Evolutionary conservation across 2,113 vertebrate species (phyloP), one percentile per base, ranked within the genome.

Genomic region (Brachionichthys hirsutus): DNA sequence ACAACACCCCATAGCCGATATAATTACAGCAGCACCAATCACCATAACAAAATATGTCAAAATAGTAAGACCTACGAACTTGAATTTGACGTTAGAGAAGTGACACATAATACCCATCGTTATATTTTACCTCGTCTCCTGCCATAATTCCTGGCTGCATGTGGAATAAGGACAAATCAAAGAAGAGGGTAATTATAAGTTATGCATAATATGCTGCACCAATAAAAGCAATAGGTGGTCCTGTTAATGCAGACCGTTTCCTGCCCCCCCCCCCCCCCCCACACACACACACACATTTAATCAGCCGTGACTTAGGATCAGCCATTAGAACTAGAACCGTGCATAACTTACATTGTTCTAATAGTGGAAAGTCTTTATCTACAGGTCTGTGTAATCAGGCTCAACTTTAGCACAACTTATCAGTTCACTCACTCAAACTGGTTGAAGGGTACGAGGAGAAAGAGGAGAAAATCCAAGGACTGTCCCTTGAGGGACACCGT

Each of bases 141-240:
- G 93, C 94, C 96, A 97, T 98, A 98, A 95, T 96, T 99, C 94
- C 96, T 98, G 93, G 97, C 97, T 99, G 97, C 97, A 90, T 98
- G 95, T 93, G 92, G 94, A 94, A 93, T 92, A 92, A 88, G 82
- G 50, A 90, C 73, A 89, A 75, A 83, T 78, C 67, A 85, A 30
- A 30, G 57, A 45, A 80, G 54, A 87, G 66, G 55, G 58, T 72
- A 38, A 71, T 87, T 62, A 75, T 50, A 51, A 78, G 73, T 48
- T 45, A 48, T 36, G 66, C 42, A 75, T 38, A 53, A 68, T 50
- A 51, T 67, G 48, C 44, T 53, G 20, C 12, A n/a, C n/a, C n/a
- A 67, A 48, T 46, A 36, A 65, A 60, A 52, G 50, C 63, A 57
- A 38, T 49, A 68, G 49, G 54, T 78, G 69, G 53, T 66, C 48